Evolutionary conservation across 2,888 invertebrate genomes (phyloP), one percentile per base, ranked within the genome.

Genomic region (Yponomeuta cagnagella): DNA sequence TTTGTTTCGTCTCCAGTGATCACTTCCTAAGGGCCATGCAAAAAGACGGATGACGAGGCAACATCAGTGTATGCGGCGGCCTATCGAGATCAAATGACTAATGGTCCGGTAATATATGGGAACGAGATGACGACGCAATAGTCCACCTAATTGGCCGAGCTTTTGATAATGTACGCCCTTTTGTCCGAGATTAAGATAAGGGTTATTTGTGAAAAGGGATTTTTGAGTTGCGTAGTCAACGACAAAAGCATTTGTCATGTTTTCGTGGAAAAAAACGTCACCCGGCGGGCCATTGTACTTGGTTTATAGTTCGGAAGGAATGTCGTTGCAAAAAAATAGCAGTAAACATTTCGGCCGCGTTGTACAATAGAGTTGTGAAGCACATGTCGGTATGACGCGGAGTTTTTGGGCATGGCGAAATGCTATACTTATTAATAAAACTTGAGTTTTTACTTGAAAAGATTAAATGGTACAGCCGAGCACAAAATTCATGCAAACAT

Each of bases 1-100:
- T 77, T 78, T 74, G 76, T 77, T 77, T 73, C 72, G 15, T 15
- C 15, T 15, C 52, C 74, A 71, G 48, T 71, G 69, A 71, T 67
- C 70, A 70, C 70, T 70, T 70, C 72, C 74, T 23, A 77, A 77
- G 79, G 76, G 78, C 52, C 77, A 82, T 82, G 85, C 83, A 83
- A 85, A 86, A 85, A 82, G 80, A 78, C 78, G 73, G 78, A 81
- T 85, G 84, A 84, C 74, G 82, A 83, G 83, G 80, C 79, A 71
- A 2, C 71, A 74, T 75, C 78, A 79, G 77, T 78, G 79, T 77
- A 77, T 8, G 43, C 72, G 71, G 72, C 69, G 70, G 73, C 75
- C 81, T 85, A 87, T 86, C 86, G 77, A 84, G 84, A 85, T 71
- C 73, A 77, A 77, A 82, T 84, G 84, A 85, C 79, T 85, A 84